Evolutionary conservation across 2,113 vertebrate species (phyloP).

Genomic region (Ciconia stormi): DNA sequence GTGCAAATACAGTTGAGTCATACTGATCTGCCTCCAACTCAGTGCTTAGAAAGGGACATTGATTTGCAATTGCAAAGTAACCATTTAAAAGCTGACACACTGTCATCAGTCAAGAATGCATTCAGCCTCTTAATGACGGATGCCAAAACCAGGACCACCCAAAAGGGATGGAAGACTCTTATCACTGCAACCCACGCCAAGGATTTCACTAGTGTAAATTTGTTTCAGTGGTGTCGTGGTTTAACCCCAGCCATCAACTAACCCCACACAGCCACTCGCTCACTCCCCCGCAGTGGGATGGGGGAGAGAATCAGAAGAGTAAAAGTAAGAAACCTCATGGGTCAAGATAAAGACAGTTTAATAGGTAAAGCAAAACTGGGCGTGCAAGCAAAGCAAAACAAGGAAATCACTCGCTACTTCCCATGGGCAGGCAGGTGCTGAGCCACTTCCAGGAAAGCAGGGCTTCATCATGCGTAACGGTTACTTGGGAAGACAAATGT

Average conservation of each 20-base stretch:
- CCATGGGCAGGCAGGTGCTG: neutral
- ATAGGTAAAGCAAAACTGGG: neutral
- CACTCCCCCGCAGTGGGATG: neutral
- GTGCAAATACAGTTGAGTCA: neutral
- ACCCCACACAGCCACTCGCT: too few relatives aligned
- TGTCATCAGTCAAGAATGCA: neutral
- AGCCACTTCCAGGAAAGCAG: neutral
- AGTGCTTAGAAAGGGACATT: neutral
- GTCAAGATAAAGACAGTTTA: neutral
- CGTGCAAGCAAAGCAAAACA: neutral
- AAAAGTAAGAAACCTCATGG: neutral
- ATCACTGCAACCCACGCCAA: neutral
- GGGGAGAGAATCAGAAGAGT: neutral
- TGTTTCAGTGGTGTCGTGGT: neutral
- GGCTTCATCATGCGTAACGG: accelerated
- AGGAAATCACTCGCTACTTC: neutral
- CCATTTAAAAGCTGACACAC: neutral
- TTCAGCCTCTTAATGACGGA: neutral
- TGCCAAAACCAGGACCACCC: neutral
- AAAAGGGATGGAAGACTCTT: neutral
- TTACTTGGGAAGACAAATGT: neutral
- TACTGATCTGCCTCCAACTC: neutral
- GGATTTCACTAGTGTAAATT: neutral
- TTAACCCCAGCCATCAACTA: too few relatives aligned
- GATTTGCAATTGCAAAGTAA: neutral